These are phyloP conservation scores for Corticium candelabrum DNA, from an alignment of 37 sponge, comb jelly and placozoan species.

Conservation along the genomic window DNA sequence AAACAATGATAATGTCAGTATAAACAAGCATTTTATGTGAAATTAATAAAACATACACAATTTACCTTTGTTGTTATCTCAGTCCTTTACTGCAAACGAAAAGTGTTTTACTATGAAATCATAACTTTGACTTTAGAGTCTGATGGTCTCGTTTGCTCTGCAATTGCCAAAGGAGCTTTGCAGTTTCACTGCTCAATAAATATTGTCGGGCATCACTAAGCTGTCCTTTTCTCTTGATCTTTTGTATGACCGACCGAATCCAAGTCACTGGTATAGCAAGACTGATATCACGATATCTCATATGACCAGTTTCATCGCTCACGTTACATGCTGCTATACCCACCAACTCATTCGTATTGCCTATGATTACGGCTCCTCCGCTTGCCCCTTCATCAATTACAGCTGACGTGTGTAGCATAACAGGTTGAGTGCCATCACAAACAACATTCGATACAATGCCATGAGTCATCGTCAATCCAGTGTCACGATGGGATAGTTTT, in stretches of 20 bases:
- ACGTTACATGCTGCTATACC: neutral
- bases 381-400: neutral
- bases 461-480: neutral
- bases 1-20: no score
- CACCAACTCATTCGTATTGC: neutral
- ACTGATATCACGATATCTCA: neutral
- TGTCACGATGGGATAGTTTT: neutral
- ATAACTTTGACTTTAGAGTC: no score
- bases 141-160: no score
- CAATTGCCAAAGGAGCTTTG: no score
- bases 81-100: no score
- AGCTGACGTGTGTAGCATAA: neutral
- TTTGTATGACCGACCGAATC: neutral
- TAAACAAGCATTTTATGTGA: no score
- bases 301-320: neutral
- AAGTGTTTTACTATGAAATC: no score
- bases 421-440: no score
- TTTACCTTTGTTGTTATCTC: no score
- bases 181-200: no score
- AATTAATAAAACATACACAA: no score
- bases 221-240: neutral
- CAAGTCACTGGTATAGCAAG: neutral
- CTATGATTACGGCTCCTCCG: neutral
- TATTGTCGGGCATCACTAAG: neutral
- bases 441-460: neutral